Percentiles rank a stretch among this genome's conserved stretches.
Evolutionary conservation across 2,888 invertebrate species (phyloP).

Genomic region (Meandrusa payeni): DNA sequence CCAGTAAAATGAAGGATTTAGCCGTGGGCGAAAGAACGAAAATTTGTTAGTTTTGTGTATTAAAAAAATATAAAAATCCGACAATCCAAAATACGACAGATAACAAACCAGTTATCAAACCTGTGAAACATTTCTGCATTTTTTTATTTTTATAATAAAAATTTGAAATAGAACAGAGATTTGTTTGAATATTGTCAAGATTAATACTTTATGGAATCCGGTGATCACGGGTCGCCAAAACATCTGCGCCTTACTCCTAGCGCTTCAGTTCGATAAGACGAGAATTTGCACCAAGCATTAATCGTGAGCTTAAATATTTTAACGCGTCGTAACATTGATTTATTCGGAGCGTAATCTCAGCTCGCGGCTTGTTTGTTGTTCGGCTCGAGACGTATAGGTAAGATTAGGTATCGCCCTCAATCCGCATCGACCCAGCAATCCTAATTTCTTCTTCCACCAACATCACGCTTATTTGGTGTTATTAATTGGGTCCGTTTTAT

Average conservation of each 20-base stretch:
- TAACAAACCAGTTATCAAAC: conserved; percentile 12
- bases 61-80: neutral
- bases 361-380: conserved; percentile 77
- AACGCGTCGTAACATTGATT: conserved; percentile 80
- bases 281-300: conserved; percentile 65
- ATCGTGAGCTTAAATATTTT: conserved; percentile 79
- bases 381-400: conserved; percentile 74
- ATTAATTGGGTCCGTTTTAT: conserved; percentile 50
- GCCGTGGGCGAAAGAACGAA: conserved; percentile 3
- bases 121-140: neutral
- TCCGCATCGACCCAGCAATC: conserved; percentile 42
- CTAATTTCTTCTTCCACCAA: conserved; percentile 45
- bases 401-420: conserved; percentile 65
- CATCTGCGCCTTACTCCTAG: conserved; percentile 43
- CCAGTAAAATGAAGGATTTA: conserved; percentile 7
- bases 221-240: conserved; percentile 41
- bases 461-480: conserved; percentile 45
- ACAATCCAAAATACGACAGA: neutral
- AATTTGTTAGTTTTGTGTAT: conserved; percentile 8
- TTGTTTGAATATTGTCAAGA: conserved; percentile 38
- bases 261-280: conserved; percentile 58
- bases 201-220: conserved; percentile 40
- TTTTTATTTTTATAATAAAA: conserved; percentile 23
- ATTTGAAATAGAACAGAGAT: conserved; percentile 18
- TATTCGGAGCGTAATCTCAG: conserved; percentile 75